Base-by-base conservation (phyloP, 1,140 invertebrate genomes). In the Gonatopus flavifemur region DNA sequence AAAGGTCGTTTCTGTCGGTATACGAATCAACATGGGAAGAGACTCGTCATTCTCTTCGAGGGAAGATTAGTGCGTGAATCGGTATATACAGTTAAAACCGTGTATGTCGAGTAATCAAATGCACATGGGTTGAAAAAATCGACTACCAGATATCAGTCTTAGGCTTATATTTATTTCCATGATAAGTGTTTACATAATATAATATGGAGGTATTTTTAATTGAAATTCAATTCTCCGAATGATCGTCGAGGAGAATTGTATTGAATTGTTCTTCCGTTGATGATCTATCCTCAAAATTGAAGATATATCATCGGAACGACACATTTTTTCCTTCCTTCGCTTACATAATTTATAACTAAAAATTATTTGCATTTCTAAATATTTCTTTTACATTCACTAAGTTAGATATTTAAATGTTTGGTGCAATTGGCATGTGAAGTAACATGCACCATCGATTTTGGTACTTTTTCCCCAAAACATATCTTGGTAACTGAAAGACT, bases 91-190 rank as follows among this genome's bases (percentile, higher is more conserved):
- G n/a, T n/a, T n/a, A n/a, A n/a, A n/a, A n/a, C n/a, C n/a, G n/a
- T n/a, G n/a, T n/a, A n/a, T n/a, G n/a, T n/a, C n/a, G n/a, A n/a
- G n/a, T n/a, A n/a, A n/a, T n/a, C n/a, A n/a, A n/a, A n/a, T n/a
- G n/a, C n/a, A n/a, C n/a, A n/a, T n/a, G n/a, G 32, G 19, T 13
- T 7, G 28, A 36, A 53, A 43, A 42, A 51, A 55, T 50, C 6
- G 22, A 30, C 20, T 24, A 53, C 36, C 36, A 18, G 35, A 44
- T 24, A 52, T 75, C 71, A 76, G 72, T 77, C 70, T 76, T 71
- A 75, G 53, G 66, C 65, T 70, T 64, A 68, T 67, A 62, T 75
- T 73, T 76, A 74, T 72, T 76, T 76, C 58, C 67, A 69, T 75
- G 67, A 68, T 75, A 68, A 68, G 66, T 64, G 67, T 66, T 71